These are phyloP conservation scores for Oreortyx pictus DNA, from an alignment of 2,797 vertebrate genomes.

Conservation along the genomic window DNA sequence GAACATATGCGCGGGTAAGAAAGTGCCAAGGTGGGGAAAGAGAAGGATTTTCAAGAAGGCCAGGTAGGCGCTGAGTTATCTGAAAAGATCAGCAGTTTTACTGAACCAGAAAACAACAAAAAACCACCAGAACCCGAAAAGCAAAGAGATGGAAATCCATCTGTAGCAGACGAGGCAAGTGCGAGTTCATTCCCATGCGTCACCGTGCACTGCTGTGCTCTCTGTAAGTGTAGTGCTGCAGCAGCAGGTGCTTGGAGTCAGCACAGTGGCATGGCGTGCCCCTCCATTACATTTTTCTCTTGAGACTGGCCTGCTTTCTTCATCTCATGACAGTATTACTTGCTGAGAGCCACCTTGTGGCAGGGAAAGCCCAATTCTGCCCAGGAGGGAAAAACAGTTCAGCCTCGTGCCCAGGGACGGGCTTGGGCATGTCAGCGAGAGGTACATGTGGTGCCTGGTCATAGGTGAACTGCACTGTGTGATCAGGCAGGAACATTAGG, in stretches of 20 bases:
- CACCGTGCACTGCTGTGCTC: neutral
- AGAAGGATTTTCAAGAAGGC: constrained; percentile 18
- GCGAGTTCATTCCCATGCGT: fast-evolving
- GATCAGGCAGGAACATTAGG: constrained; percentile 3
- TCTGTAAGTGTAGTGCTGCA: neutral
- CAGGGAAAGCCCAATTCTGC: neutral
- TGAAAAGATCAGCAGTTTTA: constrained; percentile 54
- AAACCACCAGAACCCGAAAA: neutral
- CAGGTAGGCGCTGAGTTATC: constrained; percentile 51
- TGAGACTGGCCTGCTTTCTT: neutral
- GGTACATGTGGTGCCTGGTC: neutral
- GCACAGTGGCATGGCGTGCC: fast-evolving
- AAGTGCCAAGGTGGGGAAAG: constrained; percentile 25
- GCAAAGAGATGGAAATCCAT: neutral
- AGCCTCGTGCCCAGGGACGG: neutral
- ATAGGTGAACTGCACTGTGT: neutral
- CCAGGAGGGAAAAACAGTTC: neutral
- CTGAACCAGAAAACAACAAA: neutral
- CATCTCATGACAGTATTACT: neutral
- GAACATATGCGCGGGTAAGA: constrained; percentile 47
- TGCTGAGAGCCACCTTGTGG: neutral
- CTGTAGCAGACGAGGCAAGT: neutral
- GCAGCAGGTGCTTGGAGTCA: neutral
- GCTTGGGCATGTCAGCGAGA: neutral
- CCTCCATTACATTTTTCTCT: neutral